Evolutionary conservation across 2,797 vertebrate genomes (phyloP), one percentile per base, ranked within the genome.

Genomic region (Sylvilagus floridanus): DNA sequence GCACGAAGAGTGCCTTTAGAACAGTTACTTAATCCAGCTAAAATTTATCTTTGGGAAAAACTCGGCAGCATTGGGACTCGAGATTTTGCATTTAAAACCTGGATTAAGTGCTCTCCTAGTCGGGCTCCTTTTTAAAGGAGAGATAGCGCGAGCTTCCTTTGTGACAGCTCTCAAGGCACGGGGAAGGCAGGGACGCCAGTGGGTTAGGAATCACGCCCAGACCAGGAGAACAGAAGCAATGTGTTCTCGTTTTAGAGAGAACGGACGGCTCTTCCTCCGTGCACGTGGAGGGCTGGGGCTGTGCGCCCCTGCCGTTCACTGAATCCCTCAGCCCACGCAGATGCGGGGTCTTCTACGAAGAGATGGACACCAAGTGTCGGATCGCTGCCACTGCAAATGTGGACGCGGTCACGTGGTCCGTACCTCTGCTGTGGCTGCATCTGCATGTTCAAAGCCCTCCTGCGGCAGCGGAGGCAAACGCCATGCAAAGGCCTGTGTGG

Each of bases 11-110:
- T 77, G 92, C 75, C 72, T 88, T 86, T 95, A 95, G 93, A 95
- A 83, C 68, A 71, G 95, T 96, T 91, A 95, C 82, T 97, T 87
- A 97, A 97, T 97, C 54, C 92, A 90, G 93, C 72, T 69, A 97
- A 96, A 97, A 93, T 88, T 96, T 97, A 96, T 94, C 94, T 68
- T 66, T 68, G 50, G 75, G 95, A 89, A 75, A 93, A 97, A 88
- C 95, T 95, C 93, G 95, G 90, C 95, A 95, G 87, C 69, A 32
- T 0, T 57, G 89, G 84, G 97, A 95, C 86, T 95, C 52, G 47
- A 96, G 97, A 83, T 62, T 95, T 95, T 93, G 94, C 89, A 89
- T 92, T 91, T 92, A 95, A 97, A 97, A 95, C 50, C 95, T 24
- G 96, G 93, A 79, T 84, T 65, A 95, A 84, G 26, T 11, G 32